Conservation (phyloP, 2,888 invertebrate genomes). For the Aphodius sticticus region DNA sequence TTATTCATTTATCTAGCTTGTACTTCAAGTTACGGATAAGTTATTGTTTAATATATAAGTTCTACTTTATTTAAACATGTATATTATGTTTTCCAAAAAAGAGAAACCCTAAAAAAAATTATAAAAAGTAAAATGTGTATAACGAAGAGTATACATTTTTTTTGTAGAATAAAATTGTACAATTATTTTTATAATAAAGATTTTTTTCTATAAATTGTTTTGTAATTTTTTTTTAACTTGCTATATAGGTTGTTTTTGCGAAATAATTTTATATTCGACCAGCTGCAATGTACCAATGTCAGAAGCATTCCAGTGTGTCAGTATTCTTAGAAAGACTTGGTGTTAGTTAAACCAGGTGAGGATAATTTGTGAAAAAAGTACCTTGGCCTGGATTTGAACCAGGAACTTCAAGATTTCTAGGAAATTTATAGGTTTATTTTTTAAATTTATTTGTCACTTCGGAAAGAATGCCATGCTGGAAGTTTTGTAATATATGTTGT, state of each 20-base stretch:
- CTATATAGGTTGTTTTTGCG: neutral
- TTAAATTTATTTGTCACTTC: too few relatives aligned
- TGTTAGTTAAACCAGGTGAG: too few relatives aligned
- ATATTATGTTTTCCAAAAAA: neutral
- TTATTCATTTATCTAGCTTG: neutral
- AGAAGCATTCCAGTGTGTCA: neutral
- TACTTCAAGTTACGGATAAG: neutral
- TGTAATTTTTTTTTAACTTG: neutral
- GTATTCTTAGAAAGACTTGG: too few relatives aligned
- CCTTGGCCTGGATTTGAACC: too few relatives aligned
- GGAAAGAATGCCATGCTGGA: too few relatives aligned
- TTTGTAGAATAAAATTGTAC: neutral
- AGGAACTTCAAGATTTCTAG: too few relatives aligned
- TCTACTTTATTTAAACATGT: neutral
- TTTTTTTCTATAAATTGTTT: neutral
- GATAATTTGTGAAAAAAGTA: too few relatives aligned
- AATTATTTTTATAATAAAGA: slow-evolving; percentile 4
- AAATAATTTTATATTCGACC: neutral
- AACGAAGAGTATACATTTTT: neutral
- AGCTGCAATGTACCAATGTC: neutral
- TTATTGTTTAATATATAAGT: neutral
- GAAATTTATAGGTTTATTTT: too few relatives aligned
- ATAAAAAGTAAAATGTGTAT: neutral
- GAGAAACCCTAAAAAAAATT: neutral
- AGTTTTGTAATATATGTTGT: too few relatives aligned